These are phyloP conservation scores for Clytia hemisphaerica DNA, from an alignment of 30 jellyfish, hydroid and myxozoan genomes.

Conservation along the genomic window DNA sequence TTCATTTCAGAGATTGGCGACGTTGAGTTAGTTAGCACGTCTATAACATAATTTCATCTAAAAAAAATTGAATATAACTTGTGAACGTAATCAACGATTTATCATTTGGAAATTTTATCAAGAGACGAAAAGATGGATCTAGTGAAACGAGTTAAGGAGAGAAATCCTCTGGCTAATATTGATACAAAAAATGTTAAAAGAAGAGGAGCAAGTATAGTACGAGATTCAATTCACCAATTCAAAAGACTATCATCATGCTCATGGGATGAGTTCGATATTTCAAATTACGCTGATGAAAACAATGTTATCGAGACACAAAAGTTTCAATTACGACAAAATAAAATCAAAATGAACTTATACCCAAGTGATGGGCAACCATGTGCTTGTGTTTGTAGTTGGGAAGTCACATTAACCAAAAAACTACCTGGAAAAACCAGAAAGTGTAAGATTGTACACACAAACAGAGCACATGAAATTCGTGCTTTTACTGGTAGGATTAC, in stretches of 20 bases:
- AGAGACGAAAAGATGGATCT: no score
- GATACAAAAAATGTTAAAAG: no score
- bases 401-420: conserved; percentile 41
- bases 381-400: conserved; percentile 46
- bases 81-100: no score
- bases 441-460: conserved; percentile 49
- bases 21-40: no score
- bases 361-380: conserved; percentile 78
- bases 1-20: no score
- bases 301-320: background rate
- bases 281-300: background rate
- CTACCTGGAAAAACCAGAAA: conserved; percentile 70
- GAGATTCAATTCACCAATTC: conserved; percentile 14
- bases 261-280: conserved; percentile 43
- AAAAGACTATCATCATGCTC: conserved; percentile 48
- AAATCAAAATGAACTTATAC: conserved; percentile 23
- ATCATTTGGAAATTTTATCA: no score
- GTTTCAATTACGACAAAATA: conserved; percentile 1
- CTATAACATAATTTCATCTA: no score
- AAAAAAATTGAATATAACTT: no score
- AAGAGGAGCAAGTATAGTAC: background rate
- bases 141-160: no score
- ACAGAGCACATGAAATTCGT: conserved; percentile 35
- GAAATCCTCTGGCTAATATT: no score
- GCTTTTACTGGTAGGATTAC: conserved; percentile 42